Evolutionary conservation across 2,888 invertebrate genomes (phyloP).

Genomic region (Leucania comma): DNA sequence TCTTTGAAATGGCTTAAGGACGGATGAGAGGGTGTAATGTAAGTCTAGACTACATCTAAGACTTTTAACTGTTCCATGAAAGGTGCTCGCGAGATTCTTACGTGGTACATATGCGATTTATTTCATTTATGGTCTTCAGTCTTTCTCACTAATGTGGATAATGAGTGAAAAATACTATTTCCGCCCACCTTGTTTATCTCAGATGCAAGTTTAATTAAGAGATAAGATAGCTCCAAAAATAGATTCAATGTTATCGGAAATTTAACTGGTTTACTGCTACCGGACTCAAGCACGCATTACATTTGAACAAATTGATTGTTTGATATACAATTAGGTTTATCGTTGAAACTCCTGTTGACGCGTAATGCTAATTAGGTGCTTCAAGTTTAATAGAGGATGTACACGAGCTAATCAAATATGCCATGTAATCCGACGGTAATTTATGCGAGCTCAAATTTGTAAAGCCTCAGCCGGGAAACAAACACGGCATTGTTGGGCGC

Average conservation of each 20-base stretch:
- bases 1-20: constrained; percentile 16
- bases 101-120: neutral
- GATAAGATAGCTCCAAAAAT: constrained; percentile 55
- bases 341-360: constrained; percentile 13
- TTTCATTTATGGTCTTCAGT: neutral
- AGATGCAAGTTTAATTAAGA: constrained; percentile 51
- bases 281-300: constrained; percentile 19
- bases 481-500: constrained; percentile 77
- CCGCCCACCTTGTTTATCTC: constrained; percentile 48
- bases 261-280: constrained; percentile 29
- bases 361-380: constrained; percentile 25
- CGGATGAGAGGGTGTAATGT: constrained; percentile 18
- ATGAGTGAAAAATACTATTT: constrained; percentile 10
- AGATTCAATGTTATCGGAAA: constrained; percentile 43
- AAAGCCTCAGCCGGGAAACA: constrained; percentile 75
- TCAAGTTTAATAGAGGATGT: constrained; percentile 36
- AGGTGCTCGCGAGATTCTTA: neutral
- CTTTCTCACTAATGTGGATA: neutral
- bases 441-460: constrained; percentile 74
- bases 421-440: constrained; percentile 74
- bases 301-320: constrained; percentile 34
- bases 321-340: constrained; percentile 32
- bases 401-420: constrained; percentile 70
- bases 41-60: constrained; percentile 26
- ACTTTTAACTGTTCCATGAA: constrained; percentile 6